Base-by-base conservation (phyloP, 2,888 invertebrate species). In the Phymatocera aterrima region DNA sequence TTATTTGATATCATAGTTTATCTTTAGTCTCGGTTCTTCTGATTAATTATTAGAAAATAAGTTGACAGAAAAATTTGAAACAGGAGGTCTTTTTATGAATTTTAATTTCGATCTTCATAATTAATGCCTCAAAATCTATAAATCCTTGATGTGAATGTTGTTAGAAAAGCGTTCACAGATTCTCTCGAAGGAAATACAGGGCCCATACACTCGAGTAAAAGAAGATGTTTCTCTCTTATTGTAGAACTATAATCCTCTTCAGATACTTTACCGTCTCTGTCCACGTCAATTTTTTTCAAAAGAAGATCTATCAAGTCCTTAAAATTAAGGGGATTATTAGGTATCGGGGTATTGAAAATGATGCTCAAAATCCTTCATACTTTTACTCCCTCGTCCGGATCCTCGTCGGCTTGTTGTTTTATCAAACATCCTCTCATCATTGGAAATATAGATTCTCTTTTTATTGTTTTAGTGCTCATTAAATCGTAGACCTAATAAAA, bases 371-470 rank as follows among this genome's bases (percentile, higher is more conserved):
- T 64, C 6, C 12, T 60, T 18, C 31, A 81, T 80, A 90, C 90
- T 82, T 87, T 93, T 10, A 93, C 92, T 12, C 92, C 92, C 85
- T 94, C 94, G 80, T 94, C 94, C 0, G 93, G 92, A 84, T 94
- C 93, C 85, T 94, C 94, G 80, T 94, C 94, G 34, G 90, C 87
- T 8, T 90, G 91, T 74, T 89, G 84, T 83, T 90, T 91, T 79
- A 92, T 91, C 77, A 92, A 80, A 79, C 92, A 91, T 57, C 90
- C 90, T 78, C 87, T 85, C 86, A 90, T 85, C 78, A 85, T 84
- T 3, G 85, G 86, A 80, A 90, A 90, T 79, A 90, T 85, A 43
- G 90, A 86, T 15, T 90, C 90, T 77, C 85, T 90, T 51, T 84
- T 87, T 21, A 90, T 79, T 79, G 80, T 86, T 8, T 88, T 85